These are phyloP conservation scores for Coilia nasus DNA, from an alignment of 2,797 vertebrate species.

Conservation along the genomic window DNA sequence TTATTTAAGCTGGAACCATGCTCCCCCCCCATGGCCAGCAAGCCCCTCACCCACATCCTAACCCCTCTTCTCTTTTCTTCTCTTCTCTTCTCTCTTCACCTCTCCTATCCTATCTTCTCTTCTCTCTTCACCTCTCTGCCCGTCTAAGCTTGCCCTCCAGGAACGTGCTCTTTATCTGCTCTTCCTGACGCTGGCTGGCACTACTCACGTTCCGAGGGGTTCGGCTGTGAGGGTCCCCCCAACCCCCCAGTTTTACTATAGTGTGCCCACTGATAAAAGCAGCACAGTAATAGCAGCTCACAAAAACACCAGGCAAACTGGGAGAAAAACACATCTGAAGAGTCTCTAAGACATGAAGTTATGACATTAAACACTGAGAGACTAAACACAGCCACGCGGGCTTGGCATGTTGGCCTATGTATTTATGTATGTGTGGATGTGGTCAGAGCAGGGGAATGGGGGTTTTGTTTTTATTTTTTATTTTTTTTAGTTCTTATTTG, in stretches of 20 bases:
- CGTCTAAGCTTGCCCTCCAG: slow-evolving; percentile 4
- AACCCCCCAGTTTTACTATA: neutral
- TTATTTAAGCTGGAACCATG: neutral
- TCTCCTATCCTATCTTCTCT: neutral
- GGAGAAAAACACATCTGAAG: neutral
- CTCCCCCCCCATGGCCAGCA: neutral
- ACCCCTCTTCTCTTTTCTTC: neutral
- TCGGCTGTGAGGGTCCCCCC: neutral
- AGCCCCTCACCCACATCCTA: too few relatives aligned
- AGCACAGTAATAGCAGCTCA: neutral
- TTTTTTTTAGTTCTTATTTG: neutral
- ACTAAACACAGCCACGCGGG: neutral
- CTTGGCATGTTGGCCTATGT: neutral
- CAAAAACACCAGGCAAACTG: neutral
- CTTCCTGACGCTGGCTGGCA: slow-evolving; percentile 15
- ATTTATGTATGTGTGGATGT: neutral
- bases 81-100: neutral
- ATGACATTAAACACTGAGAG: slow-evolving; percentile 15
- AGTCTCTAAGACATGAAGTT: neutral
- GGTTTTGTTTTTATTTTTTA: neutral
- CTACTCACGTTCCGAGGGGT: neutral
- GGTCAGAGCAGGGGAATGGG: neutral
- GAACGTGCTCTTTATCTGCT: neutral
- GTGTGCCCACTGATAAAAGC: slow-evolving; percentile 1
- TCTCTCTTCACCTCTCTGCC: neutral